Evolutionary conservation across 2,888 invertebrate species (phyloP), one percentile per base, ranked within the genome.

Genomic region (Scotopteryx bipunctaria): DNA sequence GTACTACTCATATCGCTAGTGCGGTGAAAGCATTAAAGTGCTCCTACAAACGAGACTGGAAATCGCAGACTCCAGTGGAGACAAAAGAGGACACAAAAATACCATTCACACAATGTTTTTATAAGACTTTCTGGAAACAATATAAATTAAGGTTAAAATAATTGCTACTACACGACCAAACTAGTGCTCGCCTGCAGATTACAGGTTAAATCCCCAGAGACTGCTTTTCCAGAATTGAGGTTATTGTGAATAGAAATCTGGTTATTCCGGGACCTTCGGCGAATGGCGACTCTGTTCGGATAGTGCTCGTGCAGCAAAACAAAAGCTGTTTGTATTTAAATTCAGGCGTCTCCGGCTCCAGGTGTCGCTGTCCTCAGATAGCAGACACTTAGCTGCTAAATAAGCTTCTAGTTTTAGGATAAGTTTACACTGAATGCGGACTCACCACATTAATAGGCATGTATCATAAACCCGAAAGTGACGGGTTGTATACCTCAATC

Each of bases 241-340:
- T 29, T 36, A 35, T 43, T 25, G 23, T 37, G 8, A 33, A 38
- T 31, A 40, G 16, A 23, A 40, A 47, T 42, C 32, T 42, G 11
- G 19, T 17, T 32, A 41, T 38, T 27, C 8, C n/a, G 14, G 31
- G 19, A 21, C 16, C 32, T 6, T 27, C 23, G 21, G 14, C 1
- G n/a, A 41, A 29, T 29, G 16, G 14, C 13, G 16, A 19, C 23
- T 17, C 42, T 9, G 43, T 43, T 35, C 25, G 17, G 25, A 35
- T 33, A 27, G 25, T 25, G 5, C 35, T 35, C 33, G 15, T 33
- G 27, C 44, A 45, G 29, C 33, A 13, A 29, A 44, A 44, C 38
- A 35, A 35, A 36, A 51, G 23, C 40, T 35, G 51, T 52, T 52
- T 52, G 41, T 40, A 52, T 52, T 52, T 40, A 45, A 35, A 51